Evolutionary conservation across 2,888 invertebrate genomes (phyloP).

Genomic region (Endomychus coccineus): DNA sequence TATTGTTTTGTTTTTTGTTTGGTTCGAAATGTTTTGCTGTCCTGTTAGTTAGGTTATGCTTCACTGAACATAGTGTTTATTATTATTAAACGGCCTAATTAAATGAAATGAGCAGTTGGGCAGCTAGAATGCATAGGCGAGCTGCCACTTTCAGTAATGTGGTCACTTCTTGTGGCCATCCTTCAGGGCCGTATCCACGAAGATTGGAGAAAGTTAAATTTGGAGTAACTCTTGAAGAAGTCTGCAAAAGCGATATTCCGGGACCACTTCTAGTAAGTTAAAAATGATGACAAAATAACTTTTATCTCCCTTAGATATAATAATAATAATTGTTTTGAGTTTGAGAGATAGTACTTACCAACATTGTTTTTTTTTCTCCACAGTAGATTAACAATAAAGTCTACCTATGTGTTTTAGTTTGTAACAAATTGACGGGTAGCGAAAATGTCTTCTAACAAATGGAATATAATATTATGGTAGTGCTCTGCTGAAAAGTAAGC

Average conservation of each 20-base stretch:
- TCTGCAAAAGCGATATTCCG: conserved; percentile 92
- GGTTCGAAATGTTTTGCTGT: conserved; percentile 14
- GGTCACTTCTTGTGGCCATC: conserved; percentile 86
- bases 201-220: conserved; percentile 91
- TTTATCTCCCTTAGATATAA: too few species aligned
- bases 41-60: conserved; percentile 36
- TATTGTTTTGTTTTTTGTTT: too few species aligned
- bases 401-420: too few species aligned
- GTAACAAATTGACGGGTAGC: too few species aligned
- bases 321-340: not conserved
- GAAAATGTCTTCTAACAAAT: too few species aligned
- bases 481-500: too few species aligned
- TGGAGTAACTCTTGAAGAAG: conserved; percentile 84
- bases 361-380: too few species aligned
- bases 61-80: conserved; percentile 25
- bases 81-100: conserved; percentile 15
- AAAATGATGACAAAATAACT: not conserved
- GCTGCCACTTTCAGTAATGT: conserved; percentile 86
- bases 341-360: too few species aligned
- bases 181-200: conserved; percentile 73
- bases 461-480: too few species aligned
- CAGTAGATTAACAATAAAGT: too few species aligned
- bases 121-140: conserved; percentile 84
- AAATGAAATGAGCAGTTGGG: conserved; percentile 77
- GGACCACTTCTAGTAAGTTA: conserved; percentile 77